Evolutionary conservation across 30 jellyfish, hydroid and myxozoan species (phyloP), one percentile per base, ranked within the genome.

Genomic region (Catostylus mosaicus): DNA sequence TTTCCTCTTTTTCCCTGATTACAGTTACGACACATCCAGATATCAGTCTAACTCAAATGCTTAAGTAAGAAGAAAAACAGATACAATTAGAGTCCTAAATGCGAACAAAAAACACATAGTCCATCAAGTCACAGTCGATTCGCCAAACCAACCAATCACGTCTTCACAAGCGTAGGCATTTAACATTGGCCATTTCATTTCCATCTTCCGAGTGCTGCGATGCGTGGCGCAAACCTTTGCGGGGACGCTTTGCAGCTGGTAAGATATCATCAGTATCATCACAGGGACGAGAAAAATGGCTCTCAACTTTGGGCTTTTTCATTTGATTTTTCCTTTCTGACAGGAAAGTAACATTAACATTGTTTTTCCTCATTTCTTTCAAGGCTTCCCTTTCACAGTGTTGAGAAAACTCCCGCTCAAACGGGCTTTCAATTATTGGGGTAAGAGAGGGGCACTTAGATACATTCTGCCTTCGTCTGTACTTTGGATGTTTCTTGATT

Each of bases 171-270:
- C 84, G 72, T 51, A 72, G 30, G 30, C 72, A 38, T 35, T 30
- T 29, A 26, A 33, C 84, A 20, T 34, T 31, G 16, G 60, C 84
- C 70, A 51, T n/a, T n/a, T 23, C 32, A 33, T 47, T 72, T 72
- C 84, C 84, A 72, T 72, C 72, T 72, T 30, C 54, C 70, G 30
- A 5, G 33, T 56, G 36, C 77, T 52, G 70, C 68, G 66, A 19
- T 34, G 77, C 88, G 23, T 36, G 35, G 29, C 71, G 4, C 57
- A 46, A 65, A 26, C 75, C 77, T 51, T 74, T 51, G 69, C 96
- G 89, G 10, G 96, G 96, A 19, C 96, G 89, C 82, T 85, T 85
- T 30, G 96, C 89, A 24, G 95, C 95, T 16, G 96, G 96, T 9
- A 85, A 56, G 75, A 75, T 45, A 32, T 56, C 89, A 86, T 75